Base-by-base conservation (phyloP, 2,113 vertebrate species). In the Boulengeromyrus knoepffleri region DNA sequence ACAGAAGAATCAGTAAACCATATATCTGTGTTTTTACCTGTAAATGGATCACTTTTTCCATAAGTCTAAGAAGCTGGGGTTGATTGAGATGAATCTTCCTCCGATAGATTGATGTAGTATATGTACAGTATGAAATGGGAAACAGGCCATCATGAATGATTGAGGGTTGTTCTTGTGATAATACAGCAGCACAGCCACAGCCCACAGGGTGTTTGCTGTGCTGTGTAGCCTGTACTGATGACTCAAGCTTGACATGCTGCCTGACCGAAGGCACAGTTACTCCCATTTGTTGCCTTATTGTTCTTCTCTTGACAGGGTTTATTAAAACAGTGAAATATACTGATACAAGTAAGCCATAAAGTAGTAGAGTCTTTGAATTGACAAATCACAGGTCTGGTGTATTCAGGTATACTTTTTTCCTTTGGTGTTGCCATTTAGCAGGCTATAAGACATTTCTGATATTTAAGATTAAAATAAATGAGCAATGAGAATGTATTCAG, bases 221-320 rank as follows among this genome's bases (percentile, higher is more conserved):
- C n/a, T 74, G 27, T 42, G 31, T 53, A 88, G 17, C 85, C 85
- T 77, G 88, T 80, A 52, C 42, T 36, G 21, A 89, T 36, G 45
- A 66, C 56, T 36, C 39, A 47, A 58, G 56, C 42, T 74, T n/a
- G n/a, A 66, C 58, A 13, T 88, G 31, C 66, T 70, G 39, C 53
- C 85, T 45, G 52, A 90, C 50, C 53, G 84, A 90, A 85, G 74
- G 86, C 53, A 77, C 84, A 88, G 50, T 46, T 19, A 62, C 31
- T 52, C 39, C 27, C 47, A 83, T 91, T 49, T 56, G 89, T 83
- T 88, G 90, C 90, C 90, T 90, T 91, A 91, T 88, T 77, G 47
- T 27, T 88, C 62, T 6, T 90, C 36, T 88, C 19, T 77, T 13
- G 62, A 88, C 56, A 90, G 89, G 85, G 58, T 90, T 45, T 77